Percentiles rank a stretch among this genome's conserved stretches.
Conservation (phyloP, 2,797 vertebrate genomes). For the Diplodus puntazzo region DNA sequence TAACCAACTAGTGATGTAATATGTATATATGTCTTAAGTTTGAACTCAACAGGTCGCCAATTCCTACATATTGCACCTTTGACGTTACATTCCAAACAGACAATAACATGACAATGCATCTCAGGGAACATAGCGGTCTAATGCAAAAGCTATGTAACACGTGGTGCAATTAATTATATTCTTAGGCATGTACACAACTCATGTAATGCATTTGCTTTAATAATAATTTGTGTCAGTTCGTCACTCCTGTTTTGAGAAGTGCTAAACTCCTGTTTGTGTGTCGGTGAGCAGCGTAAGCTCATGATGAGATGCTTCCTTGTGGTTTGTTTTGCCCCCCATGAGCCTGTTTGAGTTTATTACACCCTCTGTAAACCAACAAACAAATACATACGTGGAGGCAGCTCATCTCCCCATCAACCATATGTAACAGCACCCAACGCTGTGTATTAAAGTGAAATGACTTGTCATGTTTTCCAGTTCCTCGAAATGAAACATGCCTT, state of each 20-base stretch:
- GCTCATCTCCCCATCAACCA: conserved; percentile 3
- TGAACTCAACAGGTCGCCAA: too few relatives aligned
- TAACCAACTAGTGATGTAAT: too few relatives aligned
- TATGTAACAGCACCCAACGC: conserved; percentile 15
- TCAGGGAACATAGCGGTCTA: too few relatives aligned
- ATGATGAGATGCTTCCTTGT: conserved; percentile 28
- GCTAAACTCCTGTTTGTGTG: conserved; percentile 1
- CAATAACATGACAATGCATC: too few relatives aligned
- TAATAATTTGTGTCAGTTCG: neutral
- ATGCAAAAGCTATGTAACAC: too few relatives aligned
- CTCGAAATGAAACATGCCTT: conserved; percentile 36
- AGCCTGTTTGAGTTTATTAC: conserved; percentile 41
- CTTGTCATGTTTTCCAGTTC: conserved; percentile 18
- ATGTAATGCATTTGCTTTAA: too few relatives aligned
- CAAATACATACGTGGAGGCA: conserved; percentile 29
- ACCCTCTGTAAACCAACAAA: conserved; percentile 44
- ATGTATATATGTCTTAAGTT: too few relatives aligned
- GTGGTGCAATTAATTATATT: too few relatives aligned
- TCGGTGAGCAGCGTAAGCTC: neutral
- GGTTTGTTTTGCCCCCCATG: conserved; percentile 38
- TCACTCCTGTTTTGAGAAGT: neutral
- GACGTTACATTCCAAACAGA: too few relatives aligned
- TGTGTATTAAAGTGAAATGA: conserved; percentile 22
- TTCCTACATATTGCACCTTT: too few relatives aligned
- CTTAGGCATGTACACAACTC: too few relatives aligned